A percentile compares a stretch with the other conserved stretches of the same genome.
These are phyloP conservation scores for Dione juno DNA, from an alignment of 2,888 invertebrate genomes.

Conservation along the genomic window DNA sequence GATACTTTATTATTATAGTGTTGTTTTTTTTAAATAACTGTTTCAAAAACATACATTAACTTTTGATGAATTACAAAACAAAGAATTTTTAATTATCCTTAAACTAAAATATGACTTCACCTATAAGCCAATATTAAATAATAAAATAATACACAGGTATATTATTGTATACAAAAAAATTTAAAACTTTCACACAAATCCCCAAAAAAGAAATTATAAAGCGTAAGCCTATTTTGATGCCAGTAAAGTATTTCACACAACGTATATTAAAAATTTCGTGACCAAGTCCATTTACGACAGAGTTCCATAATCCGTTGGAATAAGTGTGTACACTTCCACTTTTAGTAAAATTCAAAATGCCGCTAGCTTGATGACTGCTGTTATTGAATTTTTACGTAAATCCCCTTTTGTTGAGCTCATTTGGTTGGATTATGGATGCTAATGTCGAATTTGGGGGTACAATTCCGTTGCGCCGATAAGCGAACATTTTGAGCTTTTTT, in stretches of 20 bases:
- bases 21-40: too few species aligned
- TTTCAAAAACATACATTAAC: too few species aligned
- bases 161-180: background rate
- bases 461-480: slow-evolving; percentile 64
- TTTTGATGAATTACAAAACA: too few species aligned
- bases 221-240: slow-evolving; percentile 17
- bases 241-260: slow-evolving; percentile 34
- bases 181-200: background rate
- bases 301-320: slow-evolving; percentile 33
- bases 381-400: slow-evolving; percentile 70
- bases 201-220: slow-evolving; percentile 3
- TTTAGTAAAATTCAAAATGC: slow-evolving; percentile 46
- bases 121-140: background rate
- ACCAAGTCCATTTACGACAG: slow-evolving; percentile 37
- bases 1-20: too few species aligned
- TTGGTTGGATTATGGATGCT: slow-evolving; percentile 65
- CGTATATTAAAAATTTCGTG: slow-evolving; percentile 37
- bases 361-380: slow-evolving; percentile 53
- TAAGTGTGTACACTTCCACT: slow-evolving; percentile 43
- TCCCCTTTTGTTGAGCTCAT: slow-evolving; percentile 66
- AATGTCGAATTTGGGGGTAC: slow-evolving; percentile 57
- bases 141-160: background rate
- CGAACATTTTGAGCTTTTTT: slow-evolving; percentile 49
- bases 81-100: too few species aligned
- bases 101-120: too few species aligned